Base-by-base conservation (phyloP, 1,140 invertebrate species). In the Mercenaria mercenaria region DNA sequence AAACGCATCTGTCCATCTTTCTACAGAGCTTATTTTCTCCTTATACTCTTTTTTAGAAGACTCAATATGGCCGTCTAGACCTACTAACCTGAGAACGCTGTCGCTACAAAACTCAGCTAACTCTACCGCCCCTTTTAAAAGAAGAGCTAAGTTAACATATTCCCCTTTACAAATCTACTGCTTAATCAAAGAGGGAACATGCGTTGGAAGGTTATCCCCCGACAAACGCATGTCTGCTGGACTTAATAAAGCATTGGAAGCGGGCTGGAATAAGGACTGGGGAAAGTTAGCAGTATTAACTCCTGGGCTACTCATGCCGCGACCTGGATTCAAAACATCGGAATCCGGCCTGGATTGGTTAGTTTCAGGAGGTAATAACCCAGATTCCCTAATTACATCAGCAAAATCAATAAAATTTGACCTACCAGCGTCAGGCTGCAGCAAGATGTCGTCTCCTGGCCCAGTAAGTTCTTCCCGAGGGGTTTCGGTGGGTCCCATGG, bases 1-100 rank as follows among this genome's bases (percentile, higher is more conserved):
- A 80, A 80, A 80, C 56, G 77, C 43, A 59, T 56, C 77, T 29
- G 50, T 56, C 26, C 77, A 80, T 32, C 26, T 52, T n/a, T 80
- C 77, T 10, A 80, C 56, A 13, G 77, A 80, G 1, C 2, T 29
- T 3, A 80, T 80, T 80, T 59, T 52, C 2, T 80, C 47, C 26
- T 52, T 80, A 3, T 47, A 52, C 26, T 80, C 47, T 18, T n/a
- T 26, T 34, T 26, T 26, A 4, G 4, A 37, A 18, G 77, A 29
- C 34, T 80, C 77, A 15, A 80, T 56, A 8, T 23, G 32, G 10
- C 52, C 47, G 26, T 80, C 43, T 2, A 37, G 23, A 37, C 61
- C 29, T 13, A 43, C 23, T 23, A 72, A 72, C 29, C 43, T 76
- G n/a, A 76, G 39, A 8, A 47, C 72, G 43, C 72, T 76, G 15